Evolutionary conservation across 2,888 invertebrate species (phyloP), one percentile per base, ranked within the genome.

Genomic region (Cacoxenus indagator): DNA sequence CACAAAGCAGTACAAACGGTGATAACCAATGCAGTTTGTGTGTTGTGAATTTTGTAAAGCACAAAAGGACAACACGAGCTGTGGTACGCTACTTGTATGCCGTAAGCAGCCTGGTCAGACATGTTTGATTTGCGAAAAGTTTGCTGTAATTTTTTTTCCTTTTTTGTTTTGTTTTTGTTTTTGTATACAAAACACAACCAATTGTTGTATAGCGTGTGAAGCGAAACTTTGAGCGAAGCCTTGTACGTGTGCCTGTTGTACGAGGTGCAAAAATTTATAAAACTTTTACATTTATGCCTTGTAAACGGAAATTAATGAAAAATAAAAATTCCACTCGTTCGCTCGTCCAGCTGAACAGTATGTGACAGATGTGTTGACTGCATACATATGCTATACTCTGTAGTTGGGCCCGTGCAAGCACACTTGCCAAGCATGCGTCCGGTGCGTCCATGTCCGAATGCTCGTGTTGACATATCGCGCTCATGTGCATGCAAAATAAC

Each of bases 121-220:
- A 64, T 76, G 77, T 78, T 78, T 79, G 80, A 74, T 79, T 77
- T 72, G 73, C 78, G 72, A 76, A 78, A 79, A 79, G 70, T 80
- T 80, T 77, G 67, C 73, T 70, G 71, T 68, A 64, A 70, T 69
- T 14, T 65, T 67, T 45, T 51, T 4, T 37, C 1, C 14, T 37
- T 37, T 37, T 43, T 37, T 37, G 8, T 37, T 37, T 8, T 37
- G 37, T 37, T 37, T 37, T 37, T 37, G 37, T 37, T 37, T 8
- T 37, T 37, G 8, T 37, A 8, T 37, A 14, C 37, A 48, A 27
- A 57, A 57, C n/a, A 57, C 54, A 11, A 64, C 64, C 59, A 55
- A 57, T 4, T 55, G 65, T 24, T 22, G 43, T 22, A 26, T 8
- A 54, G 14, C 31, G n/a, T 45, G 19, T 31, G 51, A n/a, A 29